These are phyloP conservation scores for Microctenopoma steveboyesi DNA, from an alignment of 2,797 vertebrate species.

Conservation along the genomic window DNA sequence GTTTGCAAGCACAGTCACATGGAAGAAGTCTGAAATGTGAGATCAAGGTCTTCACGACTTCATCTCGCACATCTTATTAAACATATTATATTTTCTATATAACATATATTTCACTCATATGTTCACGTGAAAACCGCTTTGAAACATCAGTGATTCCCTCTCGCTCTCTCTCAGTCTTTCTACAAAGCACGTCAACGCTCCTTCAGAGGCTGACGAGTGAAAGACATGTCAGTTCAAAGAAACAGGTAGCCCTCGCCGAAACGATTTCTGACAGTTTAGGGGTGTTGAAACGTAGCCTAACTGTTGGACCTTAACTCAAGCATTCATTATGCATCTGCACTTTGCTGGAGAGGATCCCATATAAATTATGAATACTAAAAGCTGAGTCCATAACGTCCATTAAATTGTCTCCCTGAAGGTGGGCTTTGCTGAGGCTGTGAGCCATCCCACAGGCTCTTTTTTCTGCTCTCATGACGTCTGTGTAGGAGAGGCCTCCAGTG, in stretches of 20 bases:
- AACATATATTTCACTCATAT: slow-evolving; percentile 31
- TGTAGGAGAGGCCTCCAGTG: slow-evolving; percentile 46
- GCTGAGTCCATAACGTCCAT: slow-evolving; percentile 85
- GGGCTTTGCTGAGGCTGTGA: slow-evolving; percentile 67
- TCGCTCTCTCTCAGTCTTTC: slow-evolving; percentile 31
- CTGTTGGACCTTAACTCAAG: slow-evolving; percentile 80
- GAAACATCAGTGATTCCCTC: slow-evolving; percentile 62
- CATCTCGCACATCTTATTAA: slow-evolving; percentile 11
- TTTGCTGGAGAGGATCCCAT: slow-evolving; percentile 81
- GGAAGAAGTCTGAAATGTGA: slow-evolving; percentile 34
- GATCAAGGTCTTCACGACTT: slow-evolving; percentile 26
- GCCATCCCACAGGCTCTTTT: slow-evolving; percentile 57
- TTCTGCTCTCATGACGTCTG: slow-evolving; percentile 42
- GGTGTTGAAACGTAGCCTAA: slow-evolving; percentile 77
- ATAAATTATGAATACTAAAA: slow-evolving; percentile 89
- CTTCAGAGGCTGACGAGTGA: slow-evolving; percentile 53
- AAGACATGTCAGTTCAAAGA: slow-evolving; percentile 71
- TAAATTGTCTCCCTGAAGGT: slow-evolving; percentile 79
- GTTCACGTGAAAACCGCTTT: slow-evolving; percentile 20
- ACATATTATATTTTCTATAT: slow-evolving; percentile 21
- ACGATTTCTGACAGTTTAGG: slow-evolving; percentile 74
- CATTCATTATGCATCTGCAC: slow-evolving; percentile 86
- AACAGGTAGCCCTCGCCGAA: slow-evolving; percentile 60
- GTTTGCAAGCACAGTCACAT: slow-evolving; percentile 18
- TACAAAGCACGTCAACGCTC: slow-evolving; percentile 44